Base-by-base conservation (phyloP, 2,888 invertebrate species). In the Tupiocoris notatus region DNA sequence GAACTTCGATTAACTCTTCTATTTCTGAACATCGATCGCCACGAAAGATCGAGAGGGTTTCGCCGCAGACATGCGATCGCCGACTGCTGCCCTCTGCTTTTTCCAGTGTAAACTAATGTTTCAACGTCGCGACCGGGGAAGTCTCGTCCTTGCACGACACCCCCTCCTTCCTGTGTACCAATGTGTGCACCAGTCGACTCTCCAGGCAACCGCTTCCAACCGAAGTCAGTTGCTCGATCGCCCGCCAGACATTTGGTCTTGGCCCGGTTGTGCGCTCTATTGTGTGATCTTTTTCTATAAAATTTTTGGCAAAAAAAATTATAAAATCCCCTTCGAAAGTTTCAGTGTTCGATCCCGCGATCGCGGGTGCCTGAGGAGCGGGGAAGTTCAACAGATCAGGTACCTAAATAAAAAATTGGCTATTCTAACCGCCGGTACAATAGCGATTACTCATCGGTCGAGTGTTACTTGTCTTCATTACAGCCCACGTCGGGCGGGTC, bases 61-160 rank as follows among this genome's bases (percentile, higher is more conserved):
- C n/a, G 20, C 6, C 67, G 16, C 17, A 0, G 1, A n/a, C 6
- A 16, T 18, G 1, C 56, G 56, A 20, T 54, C 20, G 67, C 17
- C 54, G 56, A 21, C 24, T 57, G 68, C 58, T 68, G 59, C 58
- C 17, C 59, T n/a, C 68, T 68, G 24, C n/a, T 58, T 22, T 24
- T 17, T n/a, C 3, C n/a, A 12, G 12, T 6, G 59, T 18, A 68
- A 57, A n/a, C 3, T 18, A 3, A 17, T 63, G 20, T 20, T 16
- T 17, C 16, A 63, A 63, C 68, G 58, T 39, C 22, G n/a, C 23
- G 20, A 57, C 57, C 20, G 20, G 39, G 22, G 68, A 23, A 54
- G 54, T 16, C 56, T 18, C 68, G 68, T 68, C 68, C 68, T 68
- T 68, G 68, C 68, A 1, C 57, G 16, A 56, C 68, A 57, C 68